phyloP scores from a whole-genome alignment of 2,888 invertebrate species.

The Hydropsyche betteni region DNA sequence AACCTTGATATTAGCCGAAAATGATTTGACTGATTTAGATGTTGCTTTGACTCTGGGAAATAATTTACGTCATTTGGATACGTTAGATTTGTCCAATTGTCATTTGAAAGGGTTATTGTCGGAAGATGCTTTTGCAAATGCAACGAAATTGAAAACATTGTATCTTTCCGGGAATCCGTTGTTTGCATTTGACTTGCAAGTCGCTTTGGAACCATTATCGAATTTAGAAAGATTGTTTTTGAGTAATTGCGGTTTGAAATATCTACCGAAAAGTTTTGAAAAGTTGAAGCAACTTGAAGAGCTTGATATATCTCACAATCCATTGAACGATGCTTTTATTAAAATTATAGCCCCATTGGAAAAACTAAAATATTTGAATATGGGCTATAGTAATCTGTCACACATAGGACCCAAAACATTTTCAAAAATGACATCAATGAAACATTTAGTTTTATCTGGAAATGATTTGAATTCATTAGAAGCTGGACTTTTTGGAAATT shows the following conservation, averaged over 20 bases:
- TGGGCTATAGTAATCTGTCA: conserved; percentile 77
- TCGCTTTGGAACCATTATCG: conserved; percentile 71
- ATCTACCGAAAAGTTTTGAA: conserved; percentile 73
- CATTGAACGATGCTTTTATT: conserved; percentile 73
- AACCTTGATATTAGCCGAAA: conserved; percentile 71
- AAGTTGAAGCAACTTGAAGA: conserved; percentile 73
- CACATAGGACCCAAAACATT: conserved; percentile 73
- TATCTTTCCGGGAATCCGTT: conserved; percentile 74
- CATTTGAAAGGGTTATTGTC: conserved; percentile 73
- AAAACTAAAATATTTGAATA: conserved; percentile 74
- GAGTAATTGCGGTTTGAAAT: conserved; percentile 72
- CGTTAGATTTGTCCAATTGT: conserved; percentile 74
- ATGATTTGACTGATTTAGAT: conserved; percentile 71
- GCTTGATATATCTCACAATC: conserved; percentile 76
- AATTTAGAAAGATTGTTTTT: conserved; percentile 73
- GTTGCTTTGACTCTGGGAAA: conserved; percentile 72
- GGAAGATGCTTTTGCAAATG: conserved; percentile 74
- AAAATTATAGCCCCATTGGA: conserved; percentile 71
- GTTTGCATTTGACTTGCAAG: conserved; percentile 73
- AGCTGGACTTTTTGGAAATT: conserved; percentile 73
- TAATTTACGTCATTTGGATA: conserved; percentile 71
- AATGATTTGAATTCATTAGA: conserved; percentile 73
- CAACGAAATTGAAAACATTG: conserved; percentile 71
- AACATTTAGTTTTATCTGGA: conserved; percentile 72
- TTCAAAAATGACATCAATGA: conserved; percentile 74